These are phyloP conservation scores for Pangasianodon hypophthalmus DNA, from an alignment of 2,113 vertebrate genomes.

Conservation along the genomic window DNA sequence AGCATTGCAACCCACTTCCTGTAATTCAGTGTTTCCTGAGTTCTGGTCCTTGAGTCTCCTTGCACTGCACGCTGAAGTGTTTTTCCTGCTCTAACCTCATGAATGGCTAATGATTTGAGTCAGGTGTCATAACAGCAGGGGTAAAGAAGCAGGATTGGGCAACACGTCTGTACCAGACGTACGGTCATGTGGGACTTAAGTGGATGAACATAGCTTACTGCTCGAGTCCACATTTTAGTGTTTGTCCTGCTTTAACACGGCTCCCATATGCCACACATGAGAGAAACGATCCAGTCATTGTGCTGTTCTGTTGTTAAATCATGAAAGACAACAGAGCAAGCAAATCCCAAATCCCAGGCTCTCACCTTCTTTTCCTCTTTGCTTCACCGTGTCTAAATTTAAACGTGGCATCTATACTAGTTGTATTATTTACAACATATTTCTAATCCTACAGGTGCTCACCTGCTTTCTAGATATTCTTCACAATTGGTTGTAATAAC, in stretches of 20 bases:
- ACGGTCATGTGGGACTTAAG: conserved; percentile 27
- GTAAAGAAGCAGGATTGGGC: conserved; percentile 9
- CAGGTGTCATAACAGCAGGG: not conserved
- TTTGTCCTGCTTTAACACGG: not conserved
- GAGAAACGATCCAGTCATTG: not conserved
- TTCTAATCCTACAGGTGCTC: not conserved
- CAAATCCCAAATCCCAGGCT: not conserved
- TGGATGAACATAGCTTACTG: conserved; percentile 13
- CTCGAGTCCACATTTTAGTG: not conserved
- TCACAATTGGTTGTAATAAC: too few species aligned
- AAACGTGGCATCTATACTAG: conserved; percentile 10
- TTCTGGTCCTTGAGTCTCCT: not conserved
- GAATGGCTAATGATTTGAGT: not conserved
- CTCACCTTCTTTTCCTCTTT: not conserved
- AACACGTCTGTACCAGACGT: not conserved
- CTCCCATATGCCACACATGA: not conserved
- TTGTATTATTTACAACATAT: not conserved
- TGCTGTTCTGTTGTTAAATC: not conserved
- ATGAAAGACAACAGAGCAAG: not conserved
- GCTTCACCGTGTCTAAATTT: not conserved
- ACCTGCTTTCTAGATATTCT: not conserved
- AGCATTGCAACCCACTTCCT: conserved; percentile 6
- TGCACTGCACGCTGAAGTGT: not conserved
- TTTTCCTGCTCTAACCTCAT: not conserved
- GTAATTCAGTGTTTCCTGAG: not conserved